Evolutionary conservation across 2,113 vertebrate genomes (phyloP).

Genomic region (Cyanoramphus novaezelandiae): DNA sequence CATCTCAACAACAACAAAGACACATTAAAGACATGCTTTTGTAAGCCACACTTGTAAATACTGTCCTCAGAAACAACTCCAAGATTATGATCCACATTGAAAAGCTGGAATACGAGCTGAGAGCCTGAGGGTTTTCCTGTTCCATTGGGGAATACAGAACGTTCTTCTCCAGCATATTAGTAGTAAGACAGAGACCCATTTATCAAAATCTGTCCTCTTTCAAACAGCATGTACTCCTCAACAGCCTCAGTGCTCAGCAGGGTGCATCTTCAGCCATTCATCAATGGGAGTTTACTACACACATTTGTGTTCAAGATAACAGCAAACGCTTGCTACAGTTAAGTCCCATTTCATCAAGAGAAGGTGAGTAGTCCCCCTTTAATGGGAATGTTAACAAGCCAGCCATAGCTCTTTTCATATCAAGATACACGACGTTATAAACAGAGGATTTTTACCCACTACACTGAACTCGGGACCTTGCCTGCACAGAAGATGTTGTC

Average conservation of each 20-base stretch:
- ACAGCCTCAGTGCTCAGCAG: not conserved
- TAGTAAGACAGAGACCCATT: conserved; percentile 20
- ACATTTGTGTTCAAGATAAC: not conserved
- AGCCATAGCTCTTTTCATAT: not conserved
- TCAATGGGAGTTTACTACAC: not conserved
- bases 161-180: not conserved
- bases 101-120: not conserved
- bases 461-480: not conserved
- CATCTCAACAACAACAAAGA: not conserved
- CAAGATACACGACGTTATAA: rapidly evolving
- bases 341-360: not conserved
- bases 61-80: not conserved
- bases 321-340: not conserved
- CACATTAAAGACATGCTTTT: conserved; percentile 16
- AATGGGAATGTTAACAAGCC: not conserved
- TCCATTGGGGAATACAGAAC: conserved; percentile 3
- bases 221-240: not conserved
- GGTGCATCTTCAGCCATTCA: not conserved
- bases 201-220: conserved; percentile 22
- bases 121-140: conserved; percentile 34
- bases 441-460: not conserved
- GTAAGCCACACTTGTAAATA: not conserved
- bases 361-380: not conserved
- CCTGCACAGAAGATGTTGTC: not conserved
- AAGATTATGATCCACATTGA: not conserved